Evolutionary conservation across 2,888 invertebrate species (phyloP).

Genomic region (Philereme vetulata): DNA sequence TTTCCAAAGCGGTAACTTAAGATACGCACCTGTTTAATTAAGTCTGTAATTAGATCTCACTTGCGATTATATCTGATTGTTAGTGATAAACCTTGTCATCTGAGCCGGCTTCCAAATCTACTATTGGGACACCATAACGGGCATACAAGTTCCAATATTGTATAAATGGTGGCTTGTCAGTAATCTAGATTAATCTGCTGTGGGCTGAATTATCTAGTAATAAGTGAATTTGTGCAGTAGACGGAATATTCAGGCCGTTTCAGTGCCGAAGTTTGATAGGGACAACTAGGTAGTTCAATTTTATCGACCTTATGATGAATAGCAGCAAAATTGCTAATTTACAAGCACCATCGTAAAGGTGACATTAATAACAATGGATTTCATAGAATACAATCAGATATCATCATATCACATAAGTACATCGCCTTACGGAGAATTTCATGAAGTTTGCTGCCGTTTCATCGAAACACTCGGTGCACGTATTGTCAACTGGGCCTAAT

Average conservation of each 20-base stretch:
- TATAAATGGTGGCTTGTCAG: constrained; percentile 7
- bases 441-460: background rate
- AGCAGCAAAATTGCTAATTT: no score
- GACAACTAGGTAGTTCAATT: background rate
- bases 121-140: constrained; percentile 13
- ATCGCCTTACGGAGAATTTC: background rate
- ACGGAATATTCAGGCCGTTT: constrained; percentile 3
- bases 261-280: constrained; percentile 2
- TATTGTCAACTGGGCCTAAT: constrained; percentile 13
- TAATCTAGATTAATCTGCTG: constrained; percentile 15
- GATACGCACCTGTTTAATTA: constrained; percentile 31
- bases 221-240: constrained; percentile 9
- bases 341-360: no score
- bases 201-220: constrained; percentile 9
- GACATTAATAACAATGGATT: no score
- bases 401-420: no score
- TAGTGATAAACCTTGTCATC: constrained; percentile 15
- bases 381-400: no score
- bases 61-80: constrained; percentile 26
- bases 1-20: constrained; percentile 37
- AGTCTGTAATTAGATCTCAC: constrained; percentile 33
- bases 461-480: background rate
- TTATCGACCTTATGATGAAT: no score
- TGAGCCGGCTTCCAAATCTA: constrained; percentile 5
- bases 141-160: constrained; percentile 9